A percentile compares a stretch with the other conserved stretches of the same genome.
These are phyloP conservation scores for Cetonia aurata DNA, from an alignment of 2,888 invertebrate genomes.

Conservation along the genomic window DNA sequence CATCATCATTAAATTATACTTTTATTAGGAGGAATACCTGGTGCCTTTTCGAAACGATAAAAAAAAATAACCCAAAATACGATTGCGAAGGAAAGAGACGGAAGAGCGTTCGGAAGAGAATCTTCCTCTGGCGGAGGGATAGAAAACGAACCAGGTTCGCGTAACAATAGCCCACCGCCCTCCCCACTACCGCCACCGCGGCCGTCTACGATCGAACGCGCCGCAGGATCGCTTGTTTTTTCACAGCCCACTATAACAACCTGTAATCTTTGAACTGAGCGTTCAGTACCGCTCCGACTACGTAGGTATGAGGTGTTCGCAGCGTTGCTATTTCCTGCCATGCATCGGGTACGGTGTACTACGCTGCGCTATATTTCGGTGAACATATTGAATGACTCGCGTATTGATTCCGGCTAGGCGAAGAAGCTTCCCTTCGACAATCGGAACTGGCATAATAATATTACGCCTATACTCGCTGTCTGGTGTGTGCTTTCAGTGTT, in stretches of 20 bases:
- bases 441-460: conserved; percentile 6
- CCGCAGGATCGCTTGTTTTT: conserved; percentile 61
- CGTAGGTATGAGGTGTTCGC: conserved; percentile 42
- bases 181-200: conserved; percentile 53
- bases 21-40: not conserved
- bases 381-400: conserved; percentile 50
- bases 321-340: conserved; percentile 48
- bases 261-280: conserved; percentile 60
- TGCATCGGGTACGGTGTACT: conserved; percentile 50
- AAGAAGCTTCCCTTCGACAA: not conserved
- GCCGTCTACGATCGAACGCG: conserved; percentile 54
- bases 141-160: conserved; percentile 30
- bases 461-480: not conserved
- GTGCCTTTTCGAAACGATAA: too few relatives aligned
- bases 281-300: conserved; percentile 52
- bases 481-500: conserved; percentile 6
- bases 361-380: conserved; percentile 50
- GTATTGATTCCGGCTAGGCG: conserved; percentile 46
- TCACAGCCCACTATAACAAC: conserved; percentile 65
- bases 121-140: conserved; percentile 8
- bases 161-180: conserved; percentile 56
- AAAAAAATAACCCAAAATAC: not conserved
- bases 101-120: not conserved
- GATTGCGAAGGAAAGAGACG: not conserved
- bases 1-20: conserved; percentile 22